These are phyloP conservation scores for Mimachlamys varia DNA, from an alignment of 2,888 invertebrate genomes.

Conservation along the genomic window DNA sequence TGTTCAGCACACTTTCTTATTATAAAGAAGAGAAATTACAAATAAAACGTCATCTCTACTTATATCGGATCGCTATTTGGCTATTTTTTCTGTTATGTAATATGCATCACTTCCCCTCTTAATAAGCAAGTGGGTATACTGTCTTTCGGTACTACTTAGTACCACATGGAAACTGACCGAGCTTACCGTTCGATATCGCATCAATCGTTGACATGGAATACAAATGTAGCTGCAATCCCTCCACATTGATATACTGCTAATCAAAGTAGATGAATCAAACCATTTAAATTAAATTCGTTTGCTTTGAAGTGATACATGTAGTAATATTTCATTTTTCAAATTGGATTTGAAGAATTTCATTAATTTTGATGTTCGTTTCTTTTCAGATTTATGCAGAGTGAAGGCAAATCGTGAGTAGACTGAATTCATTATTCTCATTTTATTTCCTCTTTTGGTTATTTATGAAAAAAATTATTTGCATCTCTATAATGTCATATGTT, in stretches of 20 bases:
- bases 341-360: neutral
- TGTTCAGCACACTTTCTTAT: no score
- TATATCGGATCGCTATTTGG: no score
- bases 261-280: neutral
- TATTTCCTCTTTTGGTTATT: neutral
- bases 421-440: neutral
- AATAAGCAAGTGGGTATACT: neutral
- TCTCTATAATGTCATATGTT: no score
- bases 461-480: neutral
- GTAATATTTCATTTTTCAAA: neutral
- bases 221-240: neutral
- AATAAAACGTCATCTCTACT: no score
- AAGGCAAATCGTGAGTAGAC: conserved; percentile 17
- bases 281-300: neutral
- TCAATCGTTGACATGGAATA: neutral
- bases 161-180: neutral
- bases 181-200: neutral
- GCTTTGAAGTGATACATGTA: neutral
- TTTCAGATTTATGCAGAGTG: conserved; percentile 28
- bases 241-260: neutral
- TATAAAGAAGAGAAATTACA: neutral
- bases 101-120: neutral
- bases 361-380: neutral
- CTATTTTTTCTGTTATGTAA: no score
- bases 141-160: neutral